A percentile compares a stretch with the other conserved stretches of the same genome.
phyloP scores from a whole-genome alignment of 2,797 vertebrate genomes.

The Hirundo rustica region DNA sequence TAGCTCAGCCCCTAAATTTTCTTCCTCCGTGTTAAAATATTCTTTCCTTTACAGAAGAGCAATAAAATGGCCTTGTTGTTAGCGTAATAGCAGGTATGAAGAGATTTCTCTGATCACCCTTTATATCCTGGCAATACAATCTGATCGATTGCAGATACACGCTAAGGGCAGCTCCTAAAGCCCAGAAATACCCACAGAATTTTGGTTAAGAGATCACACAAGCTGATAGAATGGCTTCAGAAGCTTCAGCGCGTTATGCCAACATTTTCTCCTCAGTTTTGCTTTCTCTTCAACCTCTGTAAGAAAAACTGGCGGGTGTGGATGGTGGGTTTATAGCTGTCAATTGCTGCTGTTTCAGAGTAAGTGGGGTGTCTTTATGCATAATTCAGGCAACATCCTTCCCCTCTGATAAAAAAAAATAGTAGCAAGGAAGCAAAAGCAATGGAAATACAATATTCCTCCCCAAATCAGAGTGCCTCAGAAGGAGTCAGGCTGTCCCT shows the following conservation, averaged over 20 bases:
- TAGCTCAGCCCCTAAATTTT: not conserved
- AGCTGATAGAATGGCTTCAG: not conserved
- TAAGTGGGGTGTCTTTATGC: not conserved
- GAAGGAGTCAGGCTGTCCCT: not conserved
- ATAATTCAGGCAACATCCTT: not conserved
- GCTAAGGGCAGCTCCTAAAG: not conserved
- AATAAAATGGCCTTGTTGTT: not conserved
- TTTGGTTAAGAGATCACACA: not conserved
- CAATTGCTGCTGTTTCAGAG: not conserved
- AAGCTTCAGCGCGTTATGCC: not conserved
- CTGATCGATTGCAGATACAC: not conserved
- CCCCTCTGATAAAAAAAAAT: not conserved
- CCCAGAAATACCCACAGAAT: not conserved
- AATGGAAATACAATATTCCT: fast-evolving
- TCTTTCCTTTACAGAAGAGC: not conserved
- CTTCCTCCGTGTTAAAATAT: not conserved
- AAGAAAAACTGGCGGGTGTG: not conserved
- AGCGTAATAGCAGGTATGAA: not conserved
- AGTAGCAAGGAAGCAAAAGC: not conserved
- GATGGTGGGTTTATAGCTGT: not conserved
- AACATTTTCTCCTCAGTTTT: not conserved
- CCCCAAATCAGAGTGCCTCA: not conserved
- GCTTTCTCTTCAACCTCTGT: not conserved
- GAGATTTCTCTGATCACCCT: not conserved
- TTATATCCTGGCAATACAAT: not conserved